Evolutionary conservation across 2,113 vertebrate genomes (phyloP).

Genomic region (Artemisiospiza belli): DNA sequence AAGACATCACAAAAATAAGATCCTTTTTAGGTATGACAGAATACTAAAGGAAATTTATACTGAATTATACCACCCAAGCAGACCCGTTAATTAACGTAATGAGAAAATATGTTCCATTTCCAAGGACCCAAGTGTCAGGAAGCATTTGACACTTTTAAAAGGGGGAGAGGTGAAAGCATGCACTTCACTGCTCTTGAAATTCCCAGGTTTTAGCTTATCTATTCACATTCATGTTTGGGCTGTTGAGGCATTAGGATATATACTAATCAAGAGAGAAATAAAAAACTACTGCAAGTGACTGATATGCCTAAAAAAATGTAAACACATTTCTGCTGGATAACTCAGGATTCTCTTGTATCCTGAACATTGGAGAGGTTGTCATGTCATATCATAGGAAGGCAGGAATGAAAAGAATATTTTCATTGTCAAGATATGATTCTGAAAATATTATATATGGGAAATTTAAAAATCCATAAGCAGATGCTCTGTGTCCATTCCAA

Average conservation of each 20-base stretch:
- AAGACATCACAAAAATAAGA: slow-evolving; percentile 82
- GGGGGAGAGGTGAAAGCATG: slow-evolving; percentile 13
- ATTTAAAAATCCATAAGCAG: not conserved
- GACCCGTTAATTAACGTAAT: slow-evolving; percentile 81
- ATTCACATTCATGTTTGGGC: slow-evolving; percentile 6
- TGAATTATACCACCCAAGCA: slow-evolving; percentile 81
- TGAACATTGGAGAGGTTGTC: not conserved
- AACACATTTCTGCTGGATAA: not conserved
- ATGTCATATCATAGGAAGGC: not conserved
- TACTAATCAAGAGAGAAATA: not conserved
- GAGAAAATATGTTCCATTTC: slow-evolving; percentile 81
- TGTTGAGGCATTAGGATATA: not conserved
- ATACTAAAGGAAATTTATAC: slow-evolving; percentile 79
- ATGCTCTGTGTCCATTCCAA: not conserved
- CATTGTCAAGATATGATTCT: not conserved
- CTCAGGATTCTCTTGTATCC: not conserved
- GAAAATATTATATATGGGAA: not conserved
- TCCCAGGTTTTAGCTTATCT: slow-evolving; percentile 59
- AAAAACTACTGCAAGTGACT: not conserved
- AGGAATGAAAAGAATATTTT: not conserved
- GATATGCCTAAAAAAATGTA: not conserved
- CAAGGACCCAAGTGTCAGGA: slow-evolving; percentile 71
- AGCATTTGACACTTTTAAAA: slow-evolving; percentile 74
- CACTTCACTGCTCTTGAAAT: slow-evolving; percentile 32
- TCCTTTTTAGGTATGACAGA: slow-evolving; percentile 82